Percentiles rank a stretch among this genome's conserved stretches.
These are phyloP conservation scores for Troides aeacus DNA, from an alignment of 2,888 invertebrate genomes.

Conservation along the genomic window DNA sequence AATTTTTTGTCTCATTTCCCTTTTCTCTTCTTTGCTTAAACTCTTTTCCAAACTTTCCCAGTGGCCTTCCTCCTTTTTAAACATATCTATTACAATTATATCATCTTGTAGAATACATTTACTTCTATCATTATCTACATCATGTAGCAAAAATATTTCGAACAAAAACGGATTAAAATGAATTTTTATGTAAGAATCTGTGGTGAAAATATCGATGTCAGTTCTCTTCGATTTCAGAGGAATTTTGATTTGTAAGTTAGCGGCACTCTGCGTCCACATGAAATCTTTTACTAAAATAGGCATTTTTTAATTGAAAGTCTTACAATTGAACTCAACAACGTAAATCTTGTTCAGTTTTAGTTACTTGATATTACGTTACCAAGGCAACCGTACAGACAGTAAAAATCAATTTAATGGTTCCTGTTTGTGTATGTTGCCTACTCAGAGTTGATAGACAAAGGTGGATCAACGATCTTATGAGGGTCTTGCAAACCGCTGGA, in stretches of 20 bases:
- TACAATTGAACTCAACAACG: too few species aligned
- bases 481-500: too few species aligned
- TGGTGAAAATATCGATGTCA: slow-evolving; percentile 85
- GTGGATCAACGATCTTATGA: too few species aligned
- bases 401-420: too few species aligned
- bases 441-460: too few species aligned
- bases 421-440: too few species aligned
- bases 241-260: slow-evolving; percentile 81
- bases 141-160: slow-evolving; percentile 84
- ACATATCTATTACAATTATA: slow-evolving; percentile 83
- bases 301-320: slow-evolving; percentile 62
- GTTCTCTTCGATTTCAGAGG: slow-evolving; percentile 82
- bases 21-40: slow-evolving; percentile 79
- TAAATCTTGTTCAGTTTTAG: too few species aligned
- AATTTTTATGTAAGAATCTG: slow-evolving; percentile 85
- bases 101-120: slow-evolving; percentile 82
- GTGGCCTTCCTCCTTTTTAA: slow-evolving; percentile 76
- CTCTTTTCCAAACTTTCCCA: slow-evolving; percentile 82
- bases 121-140: slow-evolving; percentile 82
- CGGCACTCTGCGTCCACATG: slow-evolving; percentile 86
- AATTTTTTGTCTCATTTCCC: slow-evolving; percentile 77
- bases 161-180: slow-evolving; percentile 86
- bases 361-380: slow-evolving; percentile 9
- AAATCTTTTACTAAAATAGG: slow-evolving; percentile 88
- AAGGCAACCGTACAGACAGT: not conserved